Evolutionary conservation across 2,888 invertebrate genomes (phyloP), one percentile per base, ranked within the genome.

Genomic region (Diplolepis rosae): DNA sequence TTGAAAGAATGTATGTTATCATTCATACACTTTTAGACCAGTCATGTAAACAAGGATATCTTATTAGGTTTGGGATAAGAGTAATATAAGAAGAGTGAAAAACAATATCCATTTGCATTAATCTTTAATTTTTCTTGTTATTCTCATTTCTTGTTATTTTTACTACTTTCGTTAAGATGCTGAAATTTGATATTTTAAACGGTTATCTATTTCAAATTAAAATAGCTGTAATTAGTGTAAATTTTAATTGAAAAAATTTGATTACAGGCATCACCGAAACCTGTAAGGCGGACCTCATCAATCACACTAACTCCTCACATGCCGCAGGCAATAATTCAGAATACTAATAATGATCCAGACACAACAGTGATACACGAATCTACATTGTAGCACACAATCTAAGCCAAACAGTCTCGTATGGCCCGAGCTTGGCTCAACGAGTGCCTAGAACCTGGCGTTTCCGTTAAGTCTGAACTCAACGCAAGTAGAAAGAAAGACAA

Each of bases 371-470:
- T 88, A 71, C 88, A 88, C 77, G 88, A 88, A 75, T 88, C 88
- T 13, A 88, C 88, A 48, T 87, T 88, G 87, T 88, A 88, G 88
- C 87, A 82, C 77, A 86, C 85, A 70, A 87, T 86, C 69, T 87
- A 86, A 88, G 84, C 77, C 82, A 79, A 79, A 73, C 61, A 15
- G 13, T 1, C 18, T 67, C n/a, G 66, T 77, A 76, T 77, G 81
- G 79, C 81, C 75, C 45, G 78, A 83, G 80, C 79, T 67, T 79
- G 74, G 81, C 82, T 83, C 82, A 83, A 83, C 73, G 78, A 83
- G 82, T 83, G 83, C 84, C 83, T 84, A 78, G 76, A 75, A 75
- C 24, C 72, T 75, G 76, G 75, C 77, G 81, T 79, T 77, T 69
- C 61, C 76, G 72, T 76, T 66, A 79, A 77, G 69, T 78, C 75